Conservation (phyloP, 2,888 invertebrate species). For the Caenorhabditis uteleia region DNA sequence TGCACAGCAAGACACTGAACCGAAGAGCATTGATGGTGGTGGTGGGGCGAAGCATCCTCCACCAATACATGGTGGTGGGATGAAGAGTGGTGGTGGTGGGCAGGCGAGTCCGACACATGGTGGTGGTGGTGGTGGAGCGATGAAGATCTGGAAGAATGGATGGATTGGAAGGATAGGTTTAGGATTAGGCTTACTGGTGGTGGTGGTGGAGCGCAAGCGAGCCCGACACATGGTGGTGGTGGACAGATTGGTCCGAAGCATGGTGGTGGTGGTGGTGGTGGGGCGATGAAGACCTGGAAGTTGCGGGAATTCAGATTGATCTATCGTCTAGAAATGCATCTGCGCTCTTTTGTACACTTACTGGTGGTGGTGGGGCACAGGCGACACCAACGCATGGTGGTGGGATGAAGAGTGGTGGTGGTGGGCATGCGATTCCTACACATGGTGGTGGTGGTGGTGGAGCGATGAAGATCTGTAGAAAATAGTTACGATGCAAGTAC, state of each 20-base stretch:
- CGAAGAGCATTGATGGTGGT: conserved; percentile 29
- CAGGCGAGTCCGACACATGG: conserved; percentile 26
- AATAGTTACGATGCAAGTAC: not conserved
- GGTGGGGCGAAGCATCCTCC: too few relatives aligned
- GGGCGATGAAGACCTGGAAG: too few relatives aligned
- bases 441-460: conserved; percentile 15
- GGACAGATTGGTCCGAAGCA: not conserved
- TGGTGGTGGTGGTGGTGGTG: not conserved
- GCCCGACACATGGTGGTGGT: not conserved
- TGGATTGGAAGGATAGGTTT: not conserved
- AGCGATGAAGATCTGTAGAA: conserved; percentile 1
- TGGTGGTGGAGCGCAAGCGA: not conserved
- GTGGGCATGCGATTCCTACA: conserved; percentile 19
- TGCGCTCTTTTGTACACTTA: too few relatives aligned
- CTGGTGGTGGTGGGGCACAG: not conserved
- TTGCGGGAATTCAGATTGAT: too few relatives aligned
- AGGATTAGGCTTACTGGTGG: not conserved
- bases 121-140: not conserved
- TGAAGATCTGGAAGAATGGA: not conserved
- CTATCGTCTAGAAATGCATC: too few relatives aligned
- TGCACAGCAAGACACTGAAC: conserved; percentile 26
- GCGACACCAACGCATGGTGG: not conserved
- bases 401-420: conserved; percentile 25
- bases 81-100: conserved; percentile 23
- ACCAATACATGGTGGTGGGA: conserved; percentile 7